Evolutionary conservation across 2,888 invertebrate genomes (phyloP).

Genomic region (Gastracanthus pulcherrimus): DNA sequence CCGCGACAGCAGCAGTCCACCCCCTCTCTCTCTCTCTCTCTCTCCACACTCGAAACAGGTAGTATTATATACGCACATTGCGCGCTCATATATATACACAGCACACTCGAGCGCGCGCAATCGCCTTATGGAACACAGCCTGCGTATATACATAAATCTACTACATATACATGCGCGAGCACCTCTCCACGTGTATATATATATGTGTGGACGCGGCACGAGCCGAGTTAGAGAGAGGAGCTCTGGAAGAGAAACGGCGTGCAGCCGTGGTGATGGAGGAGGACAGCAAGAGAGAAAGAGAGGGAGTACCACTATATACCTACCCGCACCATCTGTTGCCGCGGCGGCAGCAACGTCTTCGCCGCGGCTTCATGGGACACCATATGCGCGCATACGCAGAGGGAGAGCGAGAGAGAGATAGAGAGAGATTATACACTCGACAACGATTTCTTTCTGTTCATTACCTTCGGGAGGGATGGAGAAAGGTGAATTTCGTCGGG

Average conservation of each 20-base stretch:
- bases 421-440: too few relatives aligned
- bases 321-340: too few relatives aligned
- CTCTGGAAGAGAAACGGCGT: neutral
- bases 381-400: too few relatives aligned
- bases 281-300: conserved; percentile 23
- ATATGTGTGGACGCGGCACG: neutral
- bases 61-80: neutral
- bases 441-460: too few relatives aligned
- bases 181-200: neutral
- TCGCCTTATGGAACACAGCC: neutral
- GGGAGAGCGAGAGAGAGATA: too few relatives aligned
- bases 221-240: conserved; percentile 3
- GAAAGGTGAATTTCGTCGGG: neutral
- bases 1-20: neutral
- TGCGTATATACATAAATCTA: conserved; percentile 1
- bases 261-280: neutral
- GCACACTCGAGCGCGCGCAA: neutral
- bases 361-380: too few relatives aligned
- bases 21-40: neutral
- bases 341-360: too few relatives aligned
- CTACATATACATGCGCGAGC: neutral
- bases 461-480: neutral
- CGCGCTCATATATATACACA: neutral
- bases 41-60: neutral
- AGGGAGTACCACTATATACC: neutral